Percentiles rank a stretch among this genome's conserved stretches.
Evolutionary conservation across 2,888 invertebrate genomes (phyloP).

Genomic region (Geotrupes spiniger): DNA sequence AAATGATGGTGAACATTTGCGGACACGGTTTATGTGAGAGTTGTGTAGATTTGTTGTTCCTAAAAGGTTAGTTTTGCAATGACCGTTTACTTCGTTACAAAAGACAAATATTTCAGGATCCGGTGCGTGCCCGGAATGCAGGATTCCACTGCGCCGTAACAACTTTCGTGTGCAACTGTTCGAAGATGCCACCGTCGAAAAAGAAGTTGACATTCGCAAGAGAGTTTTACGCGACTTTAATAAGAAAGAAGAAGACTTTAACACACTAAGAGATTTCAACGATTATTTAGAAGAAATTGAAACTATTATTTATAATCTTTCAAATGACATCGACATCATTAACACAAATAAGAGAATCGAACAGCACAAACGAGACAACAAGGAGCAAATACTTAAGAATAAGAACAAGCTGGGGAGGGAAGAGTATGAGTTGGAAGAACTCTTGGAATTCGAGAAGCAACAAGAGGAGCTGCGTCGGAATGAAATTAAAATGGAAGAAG

Average conservation of each 20-base stretch:
- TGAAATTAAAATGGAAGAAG: constrained; percentile 66
- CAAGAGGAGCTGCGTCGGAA: constrained; percentile 71
- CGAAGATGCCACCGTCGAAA: constrained; percentile 95
- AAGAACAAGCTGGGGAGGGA: constrained; percentile 74
- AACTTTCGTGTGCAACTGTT: constrained; percentile 94
- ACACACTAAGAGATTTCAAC: constrained; percentile 79
- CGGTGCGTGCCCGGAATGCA: constrained; percentile 92
- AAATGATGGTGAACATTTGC: constrained; percentile 97
- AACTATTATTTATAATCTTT: constrained; percentile 84
- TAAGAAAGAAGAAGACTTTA: constrained; percentile 93
- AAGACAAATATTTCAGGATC: constrained; percentile 61
- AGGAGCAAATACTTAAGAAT: constrained; percentile 77
- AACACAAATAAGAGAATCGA: constrained; percentile 88
- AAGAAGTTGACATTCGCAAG: constrained; percentile 94
- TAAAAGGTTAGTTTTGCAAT: constrained; percentile 67
- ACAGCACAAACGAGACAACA: constrained; percentile 87
- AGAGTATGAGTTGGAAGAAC: constrained; percentile 82
- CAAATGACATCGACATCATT: constrained; percentile 84
- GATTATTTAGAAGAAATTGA: constrained; percentile 96
- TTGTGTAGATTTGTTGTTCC: constrained; percentile 93
- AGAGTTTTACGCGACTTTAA: constrained; percentile 87
- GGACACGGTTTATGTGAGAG: constrained; percentile 97
- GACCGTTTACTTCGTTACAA: constrained; percentile 6
- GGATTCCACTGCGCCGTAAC: constrained; percentile 79
- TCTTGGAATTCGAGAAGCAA: constrained; percentile 77